Conservation (phyloP, 2,113 vertebrate species). For the Penelope pileata region DNA sequence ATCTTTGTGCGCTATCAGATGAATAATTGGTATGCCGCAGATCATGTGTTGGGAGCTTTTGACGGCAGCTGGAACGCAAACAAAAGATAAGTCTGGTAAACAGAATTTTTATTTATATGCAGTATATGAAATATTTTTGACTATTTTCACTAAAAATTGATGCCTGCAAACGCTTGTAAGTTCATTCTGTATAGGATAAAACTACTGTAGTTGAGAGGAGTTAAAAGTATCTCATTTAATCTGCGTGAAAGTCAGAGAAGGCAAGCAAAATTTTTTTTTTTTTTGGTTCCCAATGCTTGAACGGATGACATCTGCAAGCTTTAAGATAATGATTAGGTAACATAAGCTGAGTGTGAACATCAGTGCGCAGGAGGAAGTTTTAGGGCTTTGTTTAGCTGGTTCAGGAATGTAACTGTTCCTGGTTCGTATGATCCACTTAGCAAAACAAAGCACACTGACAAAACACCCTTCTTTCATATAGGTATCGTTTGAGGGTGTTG, state of each 20-base stretch:
- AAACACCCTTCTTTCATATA: neutral
- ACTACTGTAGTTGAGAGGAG: neutral
- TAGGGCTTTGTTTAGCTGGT: neutral
- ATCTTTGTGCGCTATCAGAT: neutral
- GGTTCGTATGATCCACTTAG: neutral
- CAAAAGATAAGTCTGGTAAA: neutral
- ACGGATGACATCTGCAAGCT: neutral
- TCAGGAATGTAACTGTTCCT: neutral
- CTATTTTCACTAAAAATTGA: neutral
- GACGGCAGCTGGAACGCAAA: neutral
- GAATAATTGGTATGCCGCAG: constrained; percentile 16
- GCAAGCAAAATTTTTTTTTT: neutral
- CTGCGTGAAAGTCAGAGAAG: neutral
- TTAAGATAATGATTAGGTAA: neutral
- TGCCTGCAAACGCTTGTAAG: neutral
- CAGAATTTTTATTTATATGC: constrained; percentile 9
- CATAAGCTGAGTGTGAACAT: neutral
- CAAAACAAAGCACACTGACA: neutral
- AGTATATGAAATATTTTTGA: neutral
- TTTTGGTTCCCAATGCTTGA: neutral
- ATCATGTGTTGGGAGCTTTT: neutral
- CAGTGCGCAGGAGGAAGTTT: neutral
- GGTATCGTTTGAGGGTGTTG: neutral
- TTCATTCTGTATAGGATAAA: neutral
- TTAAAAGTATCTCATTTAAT: neutral